These are phyloP conservation scores for Nibea coibor DNA, from an alignment of 2,113 vertebrate species.

Conservation along the genomic window DNA sequence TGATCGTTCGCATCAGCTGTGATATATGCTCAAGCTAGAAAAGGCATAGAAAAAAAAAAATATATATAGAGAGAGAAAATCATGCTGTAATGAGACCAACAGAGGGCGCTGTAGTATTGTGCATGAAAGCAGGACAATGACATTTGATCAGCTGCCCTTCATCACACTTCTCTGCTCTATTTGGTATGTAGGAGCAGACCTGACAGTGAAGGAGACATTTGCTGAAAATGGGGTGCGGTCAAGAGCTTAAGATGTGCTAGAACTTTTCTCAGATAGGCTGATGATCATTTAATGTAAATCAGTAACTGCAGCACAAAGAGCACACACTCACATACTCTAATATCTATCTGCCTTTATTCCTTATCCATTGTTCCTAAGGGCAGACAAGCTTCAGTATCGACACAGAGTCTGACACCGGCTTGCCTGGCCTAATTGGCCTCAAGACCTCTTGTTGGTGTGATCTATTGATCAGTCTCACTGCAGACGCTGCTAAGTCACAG, in stretches of 20 bases:
- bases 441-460: constrained; percentile 76
- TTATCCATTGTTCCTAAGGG: constrained; percentile 64
- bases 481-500: constrained; percentile 65
- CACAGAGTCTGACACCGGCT: constrained; percentile 60
- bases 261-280: constrained; percentile 43
- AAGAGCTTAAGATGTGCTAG: constrained; percentile 51
- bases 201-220: constrained; percentile 64
- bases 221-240: constrained; percentile 65
- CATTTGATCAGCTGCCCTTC: constrained; percentile 62
- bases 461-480: constrained; percentile 74
- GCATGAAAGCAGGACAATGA: constrained; percentile 45
- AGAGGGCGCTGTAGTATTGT: constrained; percentile 72
- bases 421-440: constrained; percentile 76
- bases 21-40: constrained; percentile 12
- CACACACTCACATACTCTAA: neutral
- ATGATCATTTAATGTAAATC: constrained; percentile 62
- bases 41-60: neutral
- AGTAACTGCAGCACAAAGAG: constrained; percentile 1
- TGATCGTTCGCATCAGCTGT: constrained; percentile 22
- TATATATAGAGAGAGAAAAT: neutral
- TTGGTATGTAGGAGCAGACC: constrained; percentile 68
- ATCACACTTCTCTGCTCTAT: constrained; percentile 49
- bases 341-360: constrained; percentile 48
- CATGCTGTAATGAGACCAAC: constrained; percentile 30
- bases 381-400: constrained; percentile 69